phyloP scores from a whole-genome alignment of 2,113 vertebrate species.

The Elgaria multicarinata region DNA sequence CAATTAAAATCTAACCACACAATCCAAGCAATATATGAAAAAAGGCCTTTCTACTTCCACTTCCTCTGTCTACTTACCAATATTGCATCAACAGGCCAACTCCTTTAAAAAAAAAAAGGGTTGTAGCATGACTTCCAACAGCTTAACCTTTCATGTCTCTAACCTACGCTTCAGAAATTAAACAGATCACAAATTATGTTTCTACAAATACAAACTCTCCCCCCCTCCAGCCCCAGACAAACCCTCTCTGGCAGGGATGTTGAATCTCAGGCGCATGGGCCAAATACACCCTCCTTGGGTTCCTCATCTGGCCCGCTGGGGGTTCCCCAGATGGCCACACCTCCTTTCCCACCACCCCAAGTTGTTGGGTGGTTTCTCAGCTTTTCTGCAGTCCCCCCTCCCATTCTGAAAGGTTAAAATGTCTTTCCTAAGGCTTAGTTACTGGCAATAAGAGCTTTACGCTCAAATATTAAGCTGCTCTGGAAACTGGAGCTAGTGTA shows the following conservation, averaged over 20 bases:
- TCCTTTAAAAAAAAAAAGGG: constrained; percentile 21
- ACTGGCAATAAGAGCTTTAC: too few relatives aligned
- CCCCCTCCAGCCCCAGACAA: background rate
- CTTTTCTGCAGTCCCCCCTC: too few relatives aligned
- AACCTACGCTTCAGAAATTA: background rate
- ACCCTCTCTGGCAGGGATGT: background rate
- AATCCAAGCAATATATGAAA: constrained; percentile 16
- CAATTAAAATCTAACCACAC: constrained; percentile 31
- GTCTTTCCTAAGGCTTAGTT: too few relatives aligned
- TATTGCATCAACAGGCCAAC: background rate
- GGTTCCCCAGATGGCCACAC: too few relatives aligned
- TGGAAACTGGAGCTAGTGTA: too few relatives aligned
- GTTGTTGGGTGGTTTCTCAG: too few relatives aligned
- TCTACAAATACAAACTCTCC: background rate
- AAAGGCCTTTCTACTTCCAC: background rate
- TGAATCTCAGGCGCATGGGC: too few relatives aligned
- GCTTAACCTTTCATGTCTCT: constrained; percentile 19
- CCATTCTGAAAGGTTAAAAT: too few relatives aligned
- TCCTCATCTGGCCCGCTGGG: too few relatives aligned
- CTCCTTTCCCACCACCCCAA: too few relatives aligned
- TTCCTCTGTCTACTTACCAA: background rate
- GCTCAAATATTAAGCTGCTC: too few relatives aligned
- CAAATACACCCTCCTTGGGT: too few relatives aligned
- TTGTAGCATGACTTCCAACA: background rate
- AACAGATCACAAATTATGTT: accelerated